Base-by-base conservation (phyloP, 2,888 invertebrate genomes). In the Julus scanicus region DNA sequence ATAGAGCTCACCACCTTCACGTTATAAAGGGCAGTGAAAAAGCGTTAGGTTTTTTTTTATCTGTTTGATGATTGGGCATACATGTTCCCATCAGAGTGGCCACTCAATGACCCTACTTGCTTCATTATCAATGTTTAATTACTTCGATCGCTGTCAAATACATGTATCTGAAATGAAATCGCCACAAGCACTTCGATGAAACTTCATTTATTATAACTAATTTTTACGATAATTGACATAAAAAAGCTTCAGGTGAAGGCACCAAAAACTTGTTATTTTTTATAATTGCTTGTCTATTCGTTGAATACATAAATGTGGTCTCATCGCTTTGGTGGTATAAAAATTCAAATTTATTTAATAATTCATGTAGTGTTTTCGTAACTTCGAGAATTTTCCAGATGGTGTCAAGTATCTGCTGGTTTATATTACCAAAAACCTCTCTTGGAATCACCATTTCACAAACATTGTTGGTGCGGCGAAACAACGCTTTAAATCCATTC, bases 141-240 rank as follows among this genome's bases (percentile, higher is more conserved):
- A 37, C 11, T 80, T 80, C 37, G 37, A 80, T 80, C 80, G 15
- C 80, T 80, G 80, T 80, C 80, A 80, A 80, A 80, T 80, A 29
- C 71, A 29, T 29, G 29, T 29, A 80, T 11, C 80, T 39, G 37
- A 37, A 80, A 37, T 13, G 37, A 37, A 44, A 80, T 80, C 80
- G 13, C 37, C 13, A 80, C 15, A 80, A 80, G 80, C 80, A 80
- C 15, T 80, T 37, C 15, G 37, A 80, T 80, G 80, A 80, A 80
- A 80, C 80, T 37, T 80, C 80, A 80, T 80, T 80, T 80, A 80
- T 80, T 37, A 80, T 80, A 37, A 80, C 80, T 80, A 80, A 80
- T 80, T 80, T 80, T 39, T 80, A 39, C 37, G 13, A 37, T 80
- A 80, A 80, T 80, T 80, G 80, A 37, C 80, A 37, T 80, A 80